Base-by-base conservation (phyloP, 92 coral and sea anemone genomes). In the Epizoanthus illoricatus region DNA sequence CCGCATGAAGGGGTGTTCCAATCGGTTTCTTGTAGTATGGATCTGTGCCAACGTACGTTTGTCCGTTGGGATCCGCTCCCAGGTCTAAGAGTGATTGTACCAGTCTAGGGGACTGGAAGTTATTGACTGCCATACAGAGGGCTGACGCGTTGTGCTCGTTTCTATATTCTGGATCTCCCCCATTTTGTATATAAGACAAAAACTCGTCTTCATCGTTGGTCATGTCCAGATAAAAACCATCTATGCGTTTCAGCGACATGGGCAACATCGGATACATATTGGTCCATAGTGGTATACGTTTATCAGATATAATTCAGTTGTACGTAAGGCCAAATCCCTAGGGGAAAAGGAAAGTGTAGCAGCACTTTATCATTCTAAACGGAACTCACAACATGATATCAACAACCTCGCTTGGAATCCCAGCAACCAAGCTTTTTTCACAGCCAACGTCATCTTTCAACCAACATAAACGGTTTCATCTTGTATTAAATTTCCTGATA, bases 1-100 rank as follows among this genome's bases (percentile, higher is more conserved):
- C 79, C 13, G 79, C 79, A 73, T 73, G 79, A 57, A 73, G 79
- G 42, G 79, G 36, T 20, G 79, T 73, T 28, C 79, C 79, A 16
- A 40, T 36, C 2, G 54, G 73, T 39, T 36, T 68, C 43, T 40
- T 68, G 17, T 0, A 42, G 2, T 2, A 15, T 39, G 16, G 13
- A 0, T 2, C 28, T 5, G 16, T 39, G 18, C 73, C 73, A 7
- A 68, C 39, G 45, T 68, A 68, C 47, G 73, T 68, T 39, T 39
- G 43, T 17, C 43, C 19, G 2, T 68, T 36, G 52, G 73, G 73
- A 13, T 68, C 18, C 18, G 52, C 86, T n/a, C 42, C 76, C 17
- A 78, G 76, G 11, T 40, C 71, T 58, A 71, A 62, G 66, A 58
- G 80, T 40, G 63, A 83, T 21, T 58, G 69, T 2, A 56, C 59